Evolutionary conservation across 1,140 invertebrate genomes (phyloP).

Genomic region (Antheraea mylitta): DNA sequence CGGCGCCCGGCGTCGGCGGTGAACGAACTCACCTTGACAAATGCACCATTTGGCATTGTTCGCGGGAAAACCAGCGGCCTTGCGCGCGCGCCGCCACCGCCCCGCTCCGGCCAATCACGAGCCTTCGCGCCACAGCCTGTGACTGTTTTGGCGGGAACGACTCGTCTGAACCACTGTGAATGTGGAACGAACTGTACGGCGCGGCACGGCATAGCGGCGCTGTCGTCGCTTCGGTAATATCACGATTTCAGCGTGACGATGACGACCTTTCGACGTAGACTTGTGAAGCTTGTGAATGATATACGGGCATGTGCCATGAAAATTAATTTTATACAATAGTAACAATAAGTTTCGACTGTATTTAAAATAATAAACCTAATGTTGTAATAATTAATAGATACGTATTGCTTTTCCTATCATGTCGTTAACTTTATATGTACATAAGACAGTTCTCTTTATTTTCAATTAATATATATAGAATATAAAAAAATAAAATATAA

Average conservation of each 20-base stretch:
- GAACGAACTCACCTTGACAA: constrained; percentile 79
- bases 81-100: constrained; percentile 59
- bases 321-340: neutral
- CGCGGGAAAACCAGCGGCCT: constrained; percentile 78
- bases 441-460: no score
- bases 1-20: constrained; percentile 72
- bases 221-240: constrained; percentile 37
- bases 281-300: constrained; percentile 28
- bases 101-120: constrained; percentile 53
- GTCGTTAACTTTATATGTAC: neutral
- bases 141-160: constrained; percentile 71
- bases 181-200: constrained; percentile 32
- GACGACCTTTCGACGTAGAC: constrained; percentile 42
- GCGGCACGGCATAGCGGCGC: constrained; percentile 45
- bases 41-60: constrained; percentile 79
- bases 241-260: constrained; percentile 56
- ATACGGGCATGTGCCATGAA: constrained; percentile 26
- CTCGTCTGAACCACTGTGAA: constrained; percentile 37
- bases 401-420: neutral
- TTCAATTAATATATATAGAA: neutral
- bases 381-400: neutral
- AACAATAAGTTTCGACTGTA: neutral
- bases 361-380: neutral
- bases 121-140: constrained; percentile 73
- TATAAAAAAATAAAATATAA: neutral